These are phyloP conservation scores for Vanessa atalanta DNA, from an alignment of 1,140 invertebrate genomes.

Conservation along the genomic window DNA sequence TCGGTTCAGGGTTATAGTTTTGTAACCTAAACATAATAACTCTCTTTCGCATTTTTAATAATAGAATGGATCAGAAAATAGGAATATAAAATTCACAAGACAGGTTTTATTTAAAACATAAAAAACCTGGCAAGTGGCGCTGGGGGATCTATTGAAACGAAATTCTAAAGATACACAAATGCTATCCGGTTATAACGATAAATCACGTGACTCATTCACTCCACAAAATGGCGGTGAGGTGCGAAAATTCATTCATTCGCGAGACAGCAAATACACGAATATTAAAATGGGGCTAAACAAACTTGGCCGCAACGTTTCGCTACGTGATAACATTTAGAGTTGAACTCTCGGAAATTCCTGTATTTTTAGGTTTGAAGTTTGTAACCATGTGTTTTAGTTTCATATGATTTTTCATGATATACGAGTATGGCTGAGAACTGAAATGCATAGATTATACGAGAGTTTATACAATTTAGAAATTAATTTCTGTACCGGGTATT, in stretches of 20 bases:
- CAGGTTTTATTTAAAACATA: neutral
- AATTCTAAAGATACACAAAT: constrained; percentile 34
- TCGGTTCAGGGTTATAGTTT: no score
- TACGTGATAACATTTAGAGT: constrained; percentile 4
- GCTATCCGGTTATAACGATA: constrained; percentile 35
- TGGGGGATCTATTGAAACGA: constrained; percentile 11
- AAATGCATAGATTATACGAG: no score
- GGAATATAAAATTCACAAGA: neutral
- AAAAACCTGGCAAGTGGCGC: neutral
- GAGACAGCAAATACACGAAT: constrained; percentile 12
- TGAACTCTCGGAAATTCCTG: neutral
- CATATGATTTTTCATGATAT: neutral
- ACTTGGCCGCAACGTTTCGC: constrained; percentile 14
- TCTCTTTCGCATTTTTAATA: no score
- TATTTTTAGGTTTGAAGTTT: neutral
- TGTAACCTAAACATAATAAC: no score
- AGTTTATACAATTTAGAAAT: no score
- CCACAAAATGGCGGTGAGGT: constrained; percentile 34
- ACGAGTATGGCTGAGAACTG: no score
- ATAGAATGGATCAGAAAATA: neutral
- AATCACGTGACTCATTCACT: constrained; percentile 37
- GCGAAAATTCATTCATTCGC: constrained; percentile 22
- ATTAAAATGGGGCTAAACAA: constrained; percentile 26
- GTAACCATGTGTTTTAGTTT: neutral
- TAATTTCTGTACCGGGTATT: no score